Evolutionary conservation across 2,113 vertebrate species (phyloP).

Genomic region (Lycaon pictus): DNA sequence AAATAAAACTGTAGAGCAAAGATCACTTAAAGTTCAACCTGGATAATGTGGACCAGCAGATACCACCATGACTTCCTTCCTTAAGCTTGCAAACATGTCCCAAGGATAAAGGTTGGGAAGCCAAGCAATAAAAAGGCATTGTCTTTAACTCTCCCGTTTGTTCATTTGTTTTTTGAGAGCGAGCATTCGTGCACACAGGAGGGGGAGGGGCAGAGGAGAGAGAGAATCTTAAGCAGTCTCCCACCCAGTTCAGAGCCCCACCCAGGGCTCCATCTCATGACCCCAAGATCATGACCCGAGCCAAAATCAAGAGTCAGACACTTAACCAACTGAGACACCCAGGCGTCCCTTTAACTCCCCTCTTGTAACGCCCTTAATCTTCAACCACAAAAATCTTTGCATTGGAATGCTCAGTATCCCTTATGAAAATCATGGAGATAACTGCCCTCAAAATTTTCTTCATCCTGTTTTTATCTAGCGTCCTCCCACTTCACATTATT

Average conservation of each 20-base stretch:
- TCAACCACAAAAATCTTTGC: conserved; percentile 43
- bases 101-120: background rate
- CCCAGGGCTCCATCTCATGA: background rate
- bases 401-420: background rate
- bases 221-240: background rate
- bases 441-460: conserved; percentile 36
- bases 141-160: background rate
- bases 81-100: conserved; percentile 17
- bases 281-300: background rate
- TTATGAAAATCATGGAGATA: conserved; percentile 32
- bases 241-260: background rate
- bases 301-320: background rate
- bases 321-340: background rate
- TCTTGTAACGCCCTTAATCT: background rate
- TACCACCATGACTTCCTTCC: background rate
- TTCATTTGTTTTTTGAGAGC: background rate
- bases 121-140: background rate
- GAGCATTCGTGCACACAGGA: too few species aligned
- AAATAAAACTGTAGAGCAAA: background rate
- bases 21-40: conserved; percentile 19
- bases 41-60: background rate
- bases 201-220: background rate
- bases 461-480: background rate
- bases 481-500: conserved; percentile 24
- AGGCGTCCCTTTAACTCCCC: background rate